Evolutionary conservation across 2,888 invertebrate genomes (phyloP), one percentile per base, ranked within the genome.

Genomic region (Agelastica alni): DNA sequence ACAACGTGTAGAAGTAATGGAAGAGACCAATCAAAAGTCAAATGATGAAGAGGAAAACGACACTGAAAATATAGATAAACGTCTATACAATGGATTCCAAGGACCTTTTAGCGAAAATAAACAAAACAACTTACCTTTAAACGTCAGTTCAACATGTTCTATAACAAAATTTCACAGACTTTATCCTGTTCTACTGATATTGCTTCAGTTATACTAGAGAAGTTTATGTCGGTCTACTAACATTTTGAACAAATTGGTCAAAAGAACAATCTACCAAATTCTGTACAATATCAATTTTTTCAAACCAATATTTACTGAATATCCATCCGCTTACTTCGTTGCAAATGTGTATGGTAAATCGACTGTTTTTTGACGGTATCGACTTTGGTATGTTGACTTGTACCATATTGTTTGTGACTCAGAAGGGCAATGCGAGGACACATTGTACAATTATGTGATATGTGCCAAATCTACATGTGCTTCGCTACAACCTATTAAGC

Each of bases 21-120:
- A 82, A 34, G 80, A 81, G 45, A 62, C 61, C 43, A 60, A 62
- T 44, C 30, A 59, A 16, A 53, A 31, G 17, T 63, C 67, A 31
- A 68, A 66, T 28, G 65, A 75, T 22, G n/a, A 10, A 31, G 64
- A 74, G 28, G 62, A 63, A 48, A 62, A 59, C 22, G 54, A 52
- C 28, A 59, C 58, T 17, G 70, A 69, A 53, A 70, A 66, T 56
- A 60, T 67, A 32, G 73, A 74, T 56, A 74, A 72, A 61, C 70
- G 71, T 32, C 60, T 72, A 13, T 70, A 75, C 63, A 76, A 85
- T 64, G 83, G 85, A 52, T 84, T 83, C 66, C 86, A 86, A 68
- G 85, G 86, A 36, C 82, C 86, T 2, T 77, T 86, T 26, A 79
- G 85, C 58, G 86, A 86, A 77, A 80, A 84, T 47, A 77, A 84